A percentile compares a stretch with the other conserved stretches of the same genome.
These are phyloP conservation scores for Botia almorhae DNA, from an alignment of 2,797 vertebrate species.

Conservation along the genomic window DNA sequence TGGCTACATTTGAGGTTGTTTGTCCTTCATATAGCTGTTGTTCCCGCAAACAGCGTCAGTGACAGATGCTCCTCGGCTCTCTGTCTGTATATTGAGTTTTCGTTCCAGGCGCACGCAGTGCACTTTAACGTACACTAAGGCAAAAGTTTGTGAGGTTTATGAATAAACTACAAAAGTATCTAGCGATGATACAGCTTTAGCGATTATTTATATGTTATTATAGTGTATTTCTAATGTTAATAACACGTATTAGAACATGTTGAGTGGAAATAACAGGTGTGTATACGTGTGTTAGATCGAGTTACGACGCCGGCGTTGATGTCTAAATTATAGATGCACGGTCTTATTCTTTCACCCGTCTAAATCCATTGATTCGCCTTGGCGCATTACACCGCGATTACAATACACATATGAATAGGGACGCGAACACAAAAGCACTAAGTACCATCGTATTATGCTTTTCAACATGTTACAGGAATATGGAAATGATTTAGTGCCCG, in stretches of 20 bases:
- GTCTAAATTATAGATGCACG: slow-evolving; percentile 53
- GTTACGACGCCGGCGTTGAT: slow-evolving; percentile 46
- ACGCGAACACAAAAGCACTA: neutral
- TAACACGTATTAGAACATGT: neutral
- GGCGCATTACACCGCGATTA: slow-evolving; percentile 32
- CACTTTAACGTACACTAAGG: neutral
- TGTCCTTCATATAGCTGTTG: slow-evolving; percentile 18
- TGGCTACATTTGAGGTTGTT: neutral
- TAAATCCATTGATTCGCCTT: slow-evolving; percentile 65
- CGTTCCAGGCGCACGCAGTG: neutral
- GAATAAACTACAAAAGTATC: neutral
- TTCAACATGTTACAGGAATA: neutral
- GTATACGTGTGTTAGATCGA: slow-evolving; percentile 32
- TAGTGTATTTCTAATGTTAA: slow-evolving; percentile 14
- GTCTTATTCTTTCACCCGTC: slow-evolving; percentile 62
- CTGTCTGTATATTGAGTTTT: slow-evolving; percentile 5
- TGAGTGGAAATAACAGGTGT: slow-evolving; percentile 6
- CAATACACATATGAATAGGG: slow-evolving; percentile 38
- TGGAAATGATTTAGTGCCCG: too few relatives aligned
- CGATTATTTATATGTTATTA: neutral
- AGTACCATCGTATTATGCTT: neutral
- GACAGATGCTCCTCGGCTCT: slow-evolving; percentile 23
- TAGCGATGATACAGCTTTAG: neutral
- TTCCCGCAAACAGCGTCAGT: slow-evolving; percentile 5
- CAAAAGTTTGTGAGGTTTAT: neutral